Conservation (phyloP, 2,113 vertebrate genomes). For the Heterocephalus glaber region DNA sequence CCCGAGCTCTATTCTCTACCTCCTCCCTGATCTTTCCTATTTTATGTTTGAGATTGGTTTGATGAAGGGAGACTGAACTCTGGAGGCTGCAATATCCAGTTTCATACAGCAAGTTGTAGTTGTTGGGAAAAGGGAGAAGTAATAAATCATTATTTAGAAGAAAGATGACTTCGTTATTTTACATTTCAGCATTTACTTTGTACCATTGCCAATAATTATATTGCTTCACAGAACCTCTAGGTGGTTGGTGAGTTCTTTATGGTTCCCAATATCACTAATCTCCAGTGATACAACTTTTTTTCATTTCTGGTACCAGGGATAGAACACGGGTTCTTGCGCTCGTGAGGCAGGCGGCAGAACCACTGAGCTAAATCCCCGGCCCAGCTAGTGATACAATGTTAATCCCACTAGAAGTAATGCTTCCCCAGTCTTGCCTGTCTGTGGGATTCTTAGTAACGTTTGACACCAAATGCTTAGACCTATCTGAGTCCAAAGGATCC, state of each 20-base stretch:
- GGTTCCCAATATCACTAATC: not conserved
- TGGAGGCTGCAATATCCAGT: not conserved
- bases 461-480: not conserved
- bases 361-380: too few relatives aligned
- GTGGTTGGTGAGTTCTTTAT: not conserved
- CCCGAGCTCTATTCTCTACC: not conserved
- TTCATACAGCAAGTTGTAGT: not conserved
- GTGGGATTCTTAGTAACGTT: not conserved
- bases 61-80: rapidly evolving
- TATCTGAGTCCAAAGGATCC: not conserved
- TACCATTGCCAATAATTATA: not conserved
- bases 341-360: too few relatives aligned
- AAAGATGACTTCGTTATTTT: not conserved
- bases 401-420: not conserved
- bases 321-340: too few relatives aligned
- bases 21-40: not conserved
- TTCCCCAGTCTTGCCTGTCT: not conserved
- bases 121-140: not conserved
- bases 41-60: not conserved
- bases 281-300: not conserved
- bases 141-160: not conserved
- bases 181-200: not conserved
- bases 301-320: too few relatives aligned
- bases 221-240: not conserved
- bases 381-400: too few relatives aligned